Evolutionary conservation across 2,113 vertebrate genomes (phyloP), one percentile per base, ranked within the genome.

Genomic region (Apodemus sylvaticus): DNA sequence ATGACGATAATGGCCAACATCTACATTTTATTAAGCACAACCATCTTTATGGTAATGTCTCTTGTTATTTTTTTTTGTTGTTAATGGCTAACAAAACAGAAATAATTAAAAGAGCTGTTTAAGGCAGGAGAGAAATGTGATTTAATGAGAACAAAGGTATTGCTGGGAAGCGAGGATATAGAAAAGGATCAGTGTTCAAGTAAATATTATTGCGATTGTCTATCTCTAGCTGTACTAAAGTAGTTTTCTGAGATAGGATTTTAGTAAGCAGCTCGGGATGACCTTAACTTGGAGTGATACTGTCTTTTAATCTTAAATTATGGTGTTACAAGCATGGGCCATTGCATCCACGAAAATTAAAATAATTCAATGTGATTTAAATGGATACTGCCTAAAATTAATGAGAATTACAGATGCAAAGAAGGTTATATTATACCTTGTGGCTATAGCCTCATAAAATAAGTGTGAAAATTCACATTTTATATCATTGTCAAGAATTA

Each of bases 361-460:
- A 82, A 29, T 89, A 90, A 83, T 87, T 90, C 60, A 60, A 24
- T 51, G 11, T 92, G 31, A 71, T 77, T 96, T 31, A 79, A 62
- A 83, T 88, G 34, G 24, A 34, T 60, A 62, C 9, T 79, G 13
- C 9, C 53, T 29, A 85, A 70, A 83, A 70, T 42, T 20, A 29
- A 85, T 55, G 16, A n/a, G 29, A 97, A 77, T 64, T 77, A 71
- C 26, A 86, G 53, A 53, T 45, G 12, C 31, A 90, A 26, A 5
- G 31, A 66, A 62, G 70, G 48, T 20, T 66, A 82, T 66, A 82
- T 77, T 48, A 26, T 91, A 74, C 42, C 70, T 22, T 62, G 24
- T 45, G 42, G 5, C 0, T 51, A 22, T 45, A 83, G 74, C 4
- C 17, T 73, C 66, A 55, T 53, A 7, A 92, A 24, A 39, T 58